phyloP scores from a whole-genome alignment of 2,888 invertebrate genomes.

The Julus scanicus region DNA sequence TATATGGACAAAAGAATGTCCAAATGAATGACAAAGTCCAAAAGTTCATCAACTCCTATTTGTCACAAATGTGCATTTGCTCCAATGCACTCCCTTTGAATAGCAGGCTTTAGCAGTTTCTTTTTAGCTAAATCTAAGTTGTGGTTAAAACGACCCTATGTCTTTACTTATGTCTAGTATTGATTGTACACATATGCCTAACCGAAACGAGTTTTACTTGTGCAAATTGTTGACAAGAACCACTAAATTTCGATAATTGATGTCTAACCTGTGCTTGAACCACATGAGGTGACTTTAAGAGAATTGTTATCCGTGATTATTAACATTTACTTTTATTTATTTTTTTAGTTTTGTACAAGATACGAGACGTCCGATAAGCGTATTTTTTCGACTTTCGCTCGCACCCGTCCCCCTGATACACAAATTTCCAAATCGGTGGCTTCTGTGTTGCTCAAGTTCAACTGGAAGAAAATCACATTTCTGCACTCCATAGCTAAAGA shows the following conservation, averaged over 20 bases:
- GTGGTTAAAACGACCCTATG: neutral
- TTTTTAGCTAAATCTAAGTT: neutral
- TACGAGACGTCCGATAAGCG: slow-evolving; percentile 88
- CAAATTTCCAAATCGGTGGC: slow-evolving; percentile 94
- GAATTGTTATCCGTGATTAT: too few species aligned
- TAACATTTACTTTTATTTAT: slow-evolving; percentile 53
- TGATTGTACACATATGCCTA: too few species aligned
- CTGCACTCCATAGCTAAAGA: slow-evolving; percentile 83
- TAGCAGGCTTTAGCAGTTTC: neutral
- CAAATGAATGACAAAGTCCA: neutral
- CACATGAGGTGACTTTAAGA: too few species aligned
- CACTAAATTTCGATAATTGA: too few species aligned
- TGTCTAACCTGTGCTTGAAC: too few species aligned
- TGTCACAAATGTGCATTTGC: neutral
- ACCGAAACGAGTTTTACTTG: too few species aligned
- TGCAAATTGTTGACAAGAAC: too few species aligned
- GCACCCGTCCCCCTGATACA: slow-evolving; percentile 91
- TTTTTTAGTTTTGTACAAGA: slow-evolving; percentile 86
- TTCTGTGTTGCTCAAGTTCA: slow-evolving; percentile 83
- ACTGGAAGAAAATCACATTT: slow-evolving; percentile 90
- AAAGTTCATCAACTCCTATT: neutral
- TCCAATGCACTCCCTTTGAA: neutral
- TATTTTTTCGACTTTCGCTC: slow-evolving; percentile 89
- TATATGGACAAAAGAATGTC: neutral
- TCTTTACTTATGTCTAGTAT: too few species aligned